Conservation (phyloP, 2,888 invertebrate species). For the Acleris literana region DNA sequence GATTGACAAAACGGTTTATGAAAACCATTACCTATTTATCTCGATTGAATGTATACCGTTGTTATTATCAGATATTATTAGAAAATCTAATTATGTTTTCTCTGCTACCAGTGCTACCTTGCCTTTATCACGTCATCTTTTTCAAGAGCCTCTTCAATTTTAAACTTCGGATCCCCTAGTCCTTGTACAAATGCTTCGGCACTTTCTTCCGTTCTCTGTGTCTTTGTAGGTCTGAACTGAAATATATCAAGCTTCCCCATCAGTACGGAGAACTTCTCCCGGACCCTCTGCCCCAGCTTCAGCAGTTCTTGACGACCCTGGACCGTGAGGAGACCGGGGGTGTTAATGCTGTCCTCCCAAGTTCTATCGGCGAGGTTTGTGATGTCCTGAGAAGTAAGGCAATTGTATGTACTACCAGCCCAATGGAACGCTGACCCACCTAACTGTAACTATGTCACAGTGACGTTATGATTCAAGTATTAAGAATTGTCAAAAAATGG, state of each 20-base stretch:
- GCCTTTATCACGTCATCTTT: conserved; percentile 39
- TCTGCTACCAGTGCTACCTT: conserved; percentile 3
- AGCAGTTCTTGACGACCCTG: conserved; percentile 81
- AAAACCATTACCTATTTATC: too few species aligned
- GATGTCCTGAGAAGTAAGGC: conserved; percentile 74
- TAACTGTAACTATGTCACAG: too few species aligned
- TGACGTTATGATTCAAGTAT: too few species aligned
- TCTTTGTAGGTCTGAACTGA: conserved; percentile 77
- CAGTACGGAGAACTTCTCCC: conserved; percentile 49
- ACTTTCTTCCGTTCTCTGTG: conserved; percentile 79
- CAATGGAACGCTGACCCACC: too few species aligned
- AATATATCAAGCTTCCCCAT: conserved; percentile 57
- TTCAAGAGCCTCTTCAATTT: conserved; percentile 35
- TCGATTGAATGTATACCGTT: background rate
- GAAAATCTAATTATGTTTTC: background rate
- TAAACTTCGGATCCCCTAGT: conserved; percentile 30
- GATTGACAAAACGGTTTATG: too few species aligned
- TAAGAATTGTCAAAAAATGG: too few species aligned
- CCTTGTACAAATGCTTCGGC: conserved; percentile 82
- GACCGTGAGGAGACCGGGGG: conserved; percentile 74
- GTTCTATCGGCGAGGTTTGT: conserved; percentile 84
- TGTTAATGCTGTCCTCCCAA: conserved; percentile 80
- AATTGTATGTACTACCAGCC: too few species aligned
- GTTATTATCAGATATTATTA: background rate
- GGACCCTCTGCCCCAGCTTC: conserved; percentile 66